phyloP scores from a whole-genome alignment of 2,797 vertebrate genomes.

The Lepus oiostolus region DNA sequence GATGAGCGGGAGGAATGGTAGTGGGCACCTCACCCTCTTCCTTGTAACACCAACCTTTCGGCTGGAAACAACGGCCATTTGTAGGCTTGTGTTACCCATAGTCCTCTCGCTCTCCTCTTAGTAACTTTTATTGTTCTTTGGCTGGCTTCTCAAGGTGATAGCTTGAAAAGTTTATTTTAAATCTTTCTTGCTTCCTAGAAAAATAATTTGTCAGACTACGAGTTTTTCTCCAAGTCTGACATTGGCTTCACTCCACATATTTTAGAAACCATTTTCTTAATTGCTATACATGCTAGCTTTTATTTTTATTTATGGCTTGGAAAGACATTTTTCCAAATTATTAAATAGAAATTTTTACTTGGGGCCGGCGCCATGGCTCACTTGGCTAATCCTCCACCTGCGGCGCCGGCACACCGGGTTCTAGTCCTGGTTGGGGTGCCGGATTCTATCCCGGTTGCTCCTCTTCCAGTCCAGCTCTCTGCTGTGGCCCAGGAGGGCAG shows the following conservation, averaged over 20 bases:
- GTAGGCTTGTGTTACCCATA: background rate
- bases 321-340: background rate
- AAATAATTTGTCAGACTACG: background rate
- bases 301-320: background rate
- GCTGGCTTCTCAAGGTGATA: background rate
- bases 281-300: background rate
- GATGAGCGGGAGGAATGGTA: background rate
- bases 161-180: background rate
- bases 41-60: background rate
- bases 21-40: background rate
- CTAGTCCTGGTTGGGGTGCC: too few species aligned
- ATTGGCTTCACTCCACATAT: background rate
- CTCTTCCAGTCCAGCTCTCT: too few species aligned
- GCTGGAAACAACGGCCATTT: too few species aligned
- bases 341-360: too few species aligned
- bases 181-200: background rate
- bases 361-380: too few species aligned
- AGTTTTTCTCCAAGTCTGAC: background rate
- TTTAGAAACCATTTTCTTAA: background rate
- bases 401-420: too few species aligned
- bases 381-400: too few species aligned
- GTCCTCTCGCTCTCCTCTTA: background rate
- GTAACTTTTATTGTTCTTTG: background rate
- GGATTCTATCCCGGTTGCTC: too few species aligned
- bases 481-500: too few species aligned